Percentiles rank a stretch among this genome's conserved stretches.
Evolutionary conservation across 2,797 vertebrate species (phyloP).

Genomic region (Chaenodraco wilsoni): DNA sequence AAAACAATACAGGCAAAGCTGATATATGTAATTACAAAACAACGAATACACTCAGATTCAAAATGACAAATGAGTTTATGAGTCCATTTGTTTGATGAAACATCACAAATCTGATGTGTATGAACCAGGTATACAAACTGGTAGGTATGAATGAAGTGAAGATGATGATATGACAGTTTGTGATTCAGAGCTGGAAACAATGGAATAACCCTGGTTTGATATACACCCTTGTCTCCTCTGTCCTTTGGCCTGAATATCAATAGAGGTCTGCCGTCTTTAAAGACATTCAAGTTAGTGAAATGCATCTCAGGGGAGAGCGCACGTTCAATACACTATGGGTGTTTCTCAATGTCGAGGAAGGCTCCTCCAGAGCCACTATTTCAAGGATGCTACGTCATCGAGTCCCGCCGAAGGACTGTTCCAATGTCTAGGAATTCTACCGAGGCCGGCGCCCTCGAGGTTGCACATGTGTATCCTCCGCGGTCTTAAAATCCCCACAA

Average conservation of each 20-base stretch:
- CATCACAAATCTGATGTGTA: neutral
- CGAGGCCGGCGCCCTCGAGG: too few relatives aligned
- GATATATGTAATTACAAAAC: neutral
- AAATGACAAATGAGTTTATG: too few relatives aligned
- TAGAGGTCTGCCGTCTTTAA: slow-evolving; percentile 20
- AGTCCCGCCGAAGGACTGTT: too few relatives aligned
- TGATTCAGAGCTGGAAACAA: neutral
- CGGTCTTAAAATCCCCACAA: too few relatives aligned
- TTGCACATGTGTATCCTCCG: too few relatives aligned
- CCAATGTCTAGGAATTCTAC: too few relatives aligned
- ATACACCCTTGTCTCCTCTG: slow-evolving; percentile 14
- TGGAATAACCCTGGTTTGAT: neutral
- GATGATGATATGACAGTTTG: neutral
- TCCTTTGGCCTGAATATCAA: slow-evolving; percentile 22
- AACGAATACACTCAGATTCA: neutral
- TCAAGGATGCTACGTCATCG: too few relatives aligned
- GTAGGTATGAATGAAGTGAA: too few relatives aligned
- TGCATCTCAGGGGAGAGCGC: slow-evolving; percentile 8
- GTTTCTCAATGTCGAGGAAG: neutral
- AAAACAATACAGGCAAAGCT: too few relatives aligned
- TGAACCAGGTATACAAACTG: too few relatives aligned
- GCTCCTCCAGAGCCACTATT: neutral
- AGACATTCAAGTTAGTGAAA: slow-evolving; percentile 19
- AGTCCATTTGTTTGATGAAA: neutral
- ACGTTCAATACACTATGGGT: neutral